Conservation (phyloP, 2,113 vertebrate species). For the Ivindomyrus marchei region DNA sequence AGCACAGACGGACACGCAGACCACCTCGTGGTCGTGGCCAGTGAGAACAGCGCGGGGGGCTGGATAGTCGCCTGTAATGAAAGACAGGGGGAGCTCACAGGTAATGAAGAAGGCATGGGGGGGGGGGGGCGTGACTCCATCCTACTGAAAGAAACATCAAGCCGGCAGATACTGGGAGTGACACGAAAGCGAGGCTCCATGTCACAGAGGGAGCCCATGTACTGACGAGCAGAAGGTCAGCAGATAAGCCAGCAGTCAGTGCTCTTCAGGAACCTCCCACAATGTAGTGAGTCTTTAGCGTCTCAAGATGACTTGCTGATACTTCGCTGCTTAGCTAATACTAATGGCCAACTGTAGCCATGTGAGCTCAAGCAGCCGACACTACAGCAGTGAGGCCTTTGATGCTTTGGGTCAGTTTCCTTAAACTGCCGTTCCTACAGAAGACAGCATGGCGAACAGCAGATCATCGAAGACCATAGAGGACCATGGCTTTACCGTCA, state of each 20-base stretch:
- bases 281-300: background rate
- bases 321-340: background rate
- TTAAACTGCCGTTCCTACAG: background rate
- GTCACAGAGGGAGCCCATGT: background rate
- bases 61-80: constrained; percentile 82
- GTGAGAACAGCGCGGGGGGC: constrained; percentile 91
- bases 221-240: background rate
- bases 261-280: background rate
- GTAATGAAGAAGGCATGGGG: background rate
- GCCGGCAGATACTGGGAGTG: background rate
- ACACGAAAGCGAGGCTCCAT: background rate
- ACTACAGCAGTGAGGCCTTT: background rate
- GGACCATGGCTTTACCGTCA: background rate
- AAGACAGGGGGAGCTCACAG: background rate
- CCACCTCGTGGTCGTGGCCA: constrained; percentile 93
- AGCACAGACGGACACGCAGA: constrained; percentile 92
- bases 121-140: background rate
- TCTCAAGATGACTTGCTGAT: background rate
- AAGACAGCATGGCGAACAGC: background rate
- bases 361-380: background rate
- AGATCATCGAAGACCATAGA: background rate
- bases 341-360: background rate
- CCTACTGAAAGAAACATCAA: background rate
- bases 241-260: background rate
- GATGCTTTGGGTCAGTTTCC: background rate